A percentile compares a stretch with the other conserved stretches of the same genome.
Evolutionary conservation across 2,113 vertebrate genomes (phyloP).

Genomic region (Myanophis thanlyinensis): DNA sequence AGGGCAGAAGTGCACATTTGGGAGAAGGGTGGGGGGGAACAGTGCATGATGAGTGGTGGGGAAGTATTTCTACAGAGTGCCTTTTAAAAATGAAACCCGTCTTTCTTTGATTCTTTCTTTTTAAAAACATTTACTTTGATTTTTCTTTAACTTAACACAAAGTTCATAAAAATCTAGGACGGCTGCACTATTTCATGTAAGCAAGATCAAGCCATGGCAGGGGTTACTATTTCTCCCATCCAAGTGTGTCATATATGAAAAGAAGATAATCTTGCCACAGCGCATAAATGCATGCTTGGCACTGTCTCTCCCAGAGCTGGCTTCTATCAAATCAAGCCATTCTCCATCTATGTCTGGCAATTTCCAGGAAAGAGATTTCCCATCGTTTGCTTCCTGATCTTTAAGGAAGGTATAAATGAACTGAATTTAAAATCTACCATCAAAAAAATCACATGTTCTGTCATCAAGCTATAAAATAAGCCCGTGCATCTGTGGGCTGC

Average conservation of each 20-base stretch:
- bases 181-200: background rate
- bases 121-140: background rate
- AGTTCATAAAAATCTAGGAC: background rate
- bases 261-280: background rate
- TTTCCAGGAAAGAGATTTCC: background rate
- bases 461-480: background rate
- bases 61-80: background rate
- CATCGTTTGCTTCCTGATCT: background rate
- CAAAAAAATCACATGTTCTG: background rate
- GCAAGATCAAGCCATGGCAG: background rate
- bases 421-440: background rate
- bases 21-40: background rate
- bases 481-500: background rate
- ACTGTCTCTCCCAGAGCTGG: background rate
- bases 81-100: background rate
- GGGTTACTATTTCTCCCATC: background rate
- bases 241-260: background rate
- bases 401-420: background rate
- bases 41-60: background rate
- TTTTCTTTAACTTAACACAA: background rate
- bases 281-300: background rate
- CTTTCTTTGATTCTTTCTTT: background rate
- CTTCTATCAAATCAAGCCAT: background rate
- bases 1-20: slow-evolving; percentile 10
- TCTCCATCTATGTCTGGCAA: background rate